These are phyloP conservation scores for Drosophila phalerata DNA, from an alignment of 2,888 invertebrate genomes.

Conservation along the genomic window DNA sequence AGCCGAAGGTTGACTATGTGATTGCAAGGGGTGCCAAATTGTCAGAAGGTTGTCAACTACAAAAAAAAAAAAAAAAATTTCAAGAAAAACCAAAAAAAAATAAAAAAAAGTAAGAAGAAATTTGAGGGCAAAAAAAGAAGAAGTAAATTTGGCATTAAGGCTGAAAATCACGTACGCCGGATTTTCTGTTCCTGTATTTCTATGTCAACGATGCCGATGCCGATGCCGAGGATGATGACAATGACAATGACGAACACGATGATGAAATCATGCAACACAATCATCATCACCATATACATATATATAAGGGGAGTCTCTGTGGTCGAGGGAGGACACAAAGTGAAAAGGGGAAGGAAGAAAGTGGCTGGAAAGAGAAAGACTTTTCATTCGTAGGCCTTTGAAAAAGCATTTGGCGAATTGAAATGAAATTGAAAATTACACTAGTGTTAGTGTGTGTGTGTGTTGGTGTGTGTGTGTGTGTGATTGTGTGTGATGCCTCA, in stretches of 20 bases:
- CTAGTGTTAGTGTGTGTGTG: conserved; percentile 12
- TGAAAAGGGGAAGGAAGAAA: background rate
- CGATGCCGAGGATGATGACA: conserved; percentile 57
- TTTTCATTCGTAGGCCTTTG: conserved; percentile 28
- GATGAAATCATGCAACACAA: conserved; percentile 42
- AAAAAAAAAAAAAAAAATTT: conserved; percentile 24
- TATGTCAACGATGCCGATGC: conserved; percentile 56
- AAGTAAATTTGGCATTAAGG: conserved; percentile 65
- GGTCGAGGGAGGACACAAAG: background rate
- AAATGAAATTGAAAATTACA: conserved; percentile 82
- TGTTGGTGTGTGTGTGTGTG: conserved; percentile 12
- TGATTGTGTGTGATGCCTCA: conserved; percentile 25
- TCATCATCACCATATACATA: conserved; percentile 27
- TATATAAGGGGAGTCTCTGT: background rate
- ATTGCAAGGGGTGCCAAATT: conserved; percentile 71
- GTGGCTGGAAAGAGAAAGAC: conserved; percentile 4
- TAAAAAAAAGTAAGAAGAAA: conserved; percentile 1
- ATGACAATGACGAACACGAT: conserved; percentile 56
- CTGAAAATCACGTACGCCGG: conserved; percentile 83
- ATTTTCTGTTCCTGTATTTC: conserved; percentile 76
- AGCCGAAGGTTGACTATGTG: conserved; percentile 57
- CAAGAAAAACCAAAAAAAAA: conserved; percentile 2
- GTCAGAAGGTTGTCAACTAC: conserved; percentile 73
- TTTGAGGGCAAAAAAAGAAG: background rate
- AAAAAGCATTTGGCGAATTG: conserved; percentile 74